Conservation (phyloP, 1,140 invertebrate genomes). For the Halesus radiatus region DNA sequence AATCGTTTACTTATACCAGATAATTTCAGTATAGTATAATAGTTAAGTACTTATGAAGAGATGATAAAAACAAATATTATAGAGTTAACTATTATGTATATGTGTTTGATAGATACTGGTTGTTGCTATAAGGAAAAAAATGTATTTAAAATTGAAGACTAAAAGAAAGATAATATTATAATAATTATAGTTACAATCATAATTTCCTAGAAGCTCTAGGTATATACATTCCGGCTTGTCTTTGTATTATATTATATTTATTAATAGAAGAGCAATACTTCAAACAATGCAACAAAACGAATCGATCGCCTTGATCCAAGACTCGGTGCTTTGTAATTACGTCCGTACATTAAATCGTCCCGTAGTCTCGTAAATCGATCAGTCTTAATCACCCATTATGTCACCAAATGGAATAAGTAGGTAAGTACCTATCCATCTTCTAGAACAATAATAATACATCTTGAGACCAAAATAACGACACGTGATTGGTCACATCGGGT, state of each 20-base stretch:
- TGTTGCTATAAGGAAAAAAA: too few relatives aligned
- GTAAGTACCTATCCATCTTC: background rate
- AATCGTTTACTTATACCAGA: too few relatives aligned
- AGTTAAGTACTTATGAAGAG: too few relatives aligned
- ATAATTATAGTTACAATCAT: too few relatives aligned
- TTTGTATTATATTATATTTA: background rate
- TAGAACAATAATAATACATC: conserved; percentile 14
- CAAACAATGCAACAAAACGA: conserved; percentile 3
- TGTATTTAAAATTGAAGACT: too few relatives aligned
- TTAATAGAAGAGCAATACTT: background rate
- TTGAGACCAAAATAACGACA: background rate
- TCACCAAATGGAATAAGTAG: conserved; percentile 20
- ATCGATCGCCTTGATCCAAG: background rate
- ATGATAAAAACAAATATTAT: too few relatives aligned
- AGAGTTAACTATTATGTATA: too few relatives aligned
- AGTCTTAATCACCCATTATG: conserved; percentile 1
- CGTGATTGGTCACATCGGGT: background rate
- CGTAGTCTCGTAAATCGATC: conserved; percentile 18
- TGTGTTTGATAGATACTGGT: too few relatives aligned
- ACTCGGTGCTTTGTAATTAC: background rate
- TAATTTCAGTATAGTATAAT: too few relatives aligned
- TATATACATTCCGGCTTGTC: too few relatives aligned
- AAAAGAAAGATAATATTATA: too few relatives aligned
- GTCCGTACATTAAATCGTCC: background rate
- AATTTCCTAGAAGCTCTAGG: too few relatives aligned